A percentile compares a stretch with the other conserved stretches of the same genome.
Evolutionary conservation across 2,113 vertebrate genomes (phyloP).

Genomic region (Aspidoscelis tigris): DNA sequence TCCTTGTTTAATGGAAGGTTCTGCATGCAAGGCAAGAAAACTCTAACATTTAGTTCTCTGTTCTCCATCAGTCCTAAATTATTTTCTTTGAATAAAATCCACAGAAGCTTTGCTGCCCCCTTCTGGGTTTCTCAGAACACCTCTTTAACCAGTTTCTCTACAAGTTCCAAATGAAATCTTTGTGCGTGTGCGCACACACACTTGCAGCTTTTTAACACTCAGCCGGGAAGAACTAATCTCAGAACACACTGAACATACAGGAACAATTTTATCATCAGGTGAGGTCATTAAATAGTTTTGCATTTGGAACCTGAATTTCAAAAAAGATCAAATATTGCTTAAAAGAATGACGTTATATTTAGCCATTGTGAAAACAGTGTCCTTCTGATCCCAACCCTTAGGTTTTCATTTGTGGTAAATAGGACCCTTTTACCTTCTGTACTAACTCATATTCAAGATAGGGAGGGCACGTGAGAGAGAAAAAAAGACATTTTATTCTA

Average conservation of each 20-base stretch:
- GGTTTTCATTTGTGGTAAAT: neutral
- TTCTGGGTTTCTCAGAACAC: neutral
- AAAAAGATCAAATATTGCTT: neutral
- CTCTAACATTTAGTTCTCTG: neutral
- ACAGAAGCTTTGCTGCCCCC: conserved; percentile 1
- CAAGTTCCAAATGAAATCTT: neutral
- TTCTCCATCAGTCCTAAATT: neutral
- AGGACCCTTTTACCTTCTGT: neutral
- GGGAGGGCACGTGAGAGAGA: neutral
- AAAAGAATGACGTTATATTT: too few species aligned
- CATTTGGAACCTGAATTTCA: neutral
- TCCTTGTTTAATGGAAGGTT: neutral
- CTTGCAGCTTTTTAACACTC: neutral
- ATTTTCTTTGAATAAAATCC: too few species aligned
- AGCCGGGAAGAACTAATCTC: too few species aligned
- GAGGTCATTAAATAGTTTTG: neutral
- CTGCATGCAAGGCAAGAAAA: neutral
- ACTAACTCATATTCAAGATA: neutral
- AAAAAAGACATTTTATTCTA: too few species aligned
- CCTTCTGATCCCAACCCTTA: too few species aligned
- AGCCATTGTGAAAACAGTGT: too few species aligned
- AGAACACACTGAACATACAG: too few species aligned
- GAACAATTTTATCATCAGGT: too few species aligned
- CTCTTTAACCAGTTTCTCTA: neutral
- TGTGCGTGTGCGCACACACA: neutral